Conservation (phyloP, 1,140 invertebrate genomes). For the Magallana gigas region DNA sequence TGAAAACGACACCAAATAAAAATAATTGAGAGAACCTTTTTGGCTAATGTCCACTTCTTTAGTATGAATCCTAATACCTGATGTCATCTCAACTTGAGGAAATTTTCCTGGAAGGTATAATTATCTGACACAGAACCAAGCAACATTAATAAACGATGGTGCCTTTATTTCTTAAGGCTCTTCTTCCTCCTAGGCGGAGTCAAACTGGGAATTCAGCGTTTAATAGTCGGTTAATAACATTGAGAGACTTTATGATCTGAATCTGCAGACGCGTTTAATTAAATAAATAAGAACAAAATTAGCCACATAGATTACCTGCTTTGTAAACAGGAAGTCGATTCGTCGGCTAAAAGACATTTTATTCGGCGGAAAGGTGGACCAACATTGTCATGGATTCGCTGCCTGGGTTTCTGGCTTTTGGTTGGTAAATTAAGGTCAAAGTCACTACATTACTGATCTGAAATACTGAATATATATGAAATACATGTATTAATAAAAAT, state of each 20-base stretch:
- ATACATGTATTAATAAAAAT: too few species aligned
- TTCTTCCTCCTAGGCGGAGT: constrained; percentile 12
- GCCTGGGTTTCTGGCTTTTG: neutral
- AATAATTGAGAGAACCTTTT: neutral
- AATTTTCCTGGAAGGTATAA: neutral
- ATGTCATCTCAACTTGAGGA: neutral
- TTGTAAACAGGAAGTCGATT: constrained; percentile 1
- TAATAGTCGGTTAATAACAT: constrained; percentile 34
- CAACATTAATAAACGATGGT: neutral
- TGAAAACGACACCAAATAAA: too few species aligned
- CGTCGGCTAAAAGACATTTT: neutral
- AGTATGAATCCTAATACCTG: neutral
- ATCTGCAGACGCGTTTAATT: constrained; percentile 33
- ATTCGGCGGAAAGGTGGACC: neutral
- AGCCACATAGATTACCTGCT: constrained; percentile 2
- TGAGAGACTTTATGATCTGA: constrained; percentile 5
- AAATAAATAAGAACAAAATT: constrained; percentile 19
- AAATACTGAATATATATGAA: too few species aligned
- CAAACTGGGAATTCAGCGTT: constrained; percentile 21
- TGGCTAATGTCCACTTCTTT: neutral
- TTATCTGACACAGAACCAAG: neutral
- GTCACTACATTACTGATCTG: neutral
- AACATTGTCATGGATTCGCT: neutral
- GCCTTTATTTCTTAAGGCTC: neutral
- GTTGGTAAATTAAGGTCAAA: neutral